These are phyloP conservation scores for Mythimna pallens DNA, from an alignment of 2,888 invertebrate genomes.

Conservation along the genomic window DNA sequence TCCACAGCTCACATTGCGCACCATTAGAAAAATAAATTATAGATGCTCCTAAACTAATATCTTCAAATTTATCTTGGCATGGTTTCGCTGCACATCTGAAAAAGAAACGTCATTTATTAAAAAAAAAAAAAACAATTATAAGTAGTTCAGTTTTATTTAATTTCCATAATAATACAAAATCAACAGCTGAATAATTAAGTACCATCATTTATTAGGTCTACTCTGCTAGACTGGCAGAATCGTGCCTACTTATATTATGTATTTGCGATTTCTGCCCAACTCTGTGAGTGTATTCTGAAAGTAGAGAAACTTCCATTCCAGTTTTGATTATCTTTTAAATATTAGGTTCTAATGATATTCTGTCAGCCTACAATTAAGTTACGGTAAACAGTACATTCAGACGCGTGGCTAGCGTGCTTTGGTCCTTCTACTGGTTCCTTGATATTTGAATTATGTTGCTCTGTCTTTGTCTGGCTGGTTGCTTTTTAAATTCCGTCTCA, in stretches of 20 bases:
- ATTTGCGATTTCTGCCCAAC: too few species aligned
- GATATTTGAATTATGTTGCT: not conserved
- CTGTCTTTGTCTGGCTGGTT: not conserved
- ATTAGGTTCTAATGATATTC: too few species aligned
- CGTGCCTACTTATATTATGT: not conserved
- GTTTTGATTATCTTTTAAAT: not conserved
- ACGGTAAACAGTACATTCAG: too few species aligned
- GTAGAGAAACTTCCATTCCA: not conserved
- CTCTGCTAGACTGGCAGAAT: not conserved
- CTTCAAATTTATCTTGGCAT: slow-evolving; percentile 89
- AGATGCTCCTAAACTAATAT: slow-evolving; percentile 87
- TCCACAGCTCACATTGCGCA: slow-evolving; percentile 90
- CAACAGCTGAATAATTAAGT: not conserved
- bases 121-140: not conserved
- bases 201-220: not conserved
- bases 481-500: not conserved
- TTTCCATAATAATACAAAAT: not conserved
- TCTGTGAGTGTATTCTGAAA: too few species aligned
- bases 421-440: too few species aligned
- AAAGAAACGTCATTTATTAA: slow-evolving; percentile 52
- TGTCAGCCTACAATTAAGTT: too few species aligned
- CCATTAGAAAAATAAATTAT: slow-evolving; percentile 91
- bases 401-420: too few species aligned
- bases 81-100: slow-evolving; percentile 89
- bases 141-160: not conserved